Evolutionary conservation across 2,113 vertebrate species (phyloP), one percentile per base, ranked within the genome.

Genomic region (Dipodomys merriami): DNA sequence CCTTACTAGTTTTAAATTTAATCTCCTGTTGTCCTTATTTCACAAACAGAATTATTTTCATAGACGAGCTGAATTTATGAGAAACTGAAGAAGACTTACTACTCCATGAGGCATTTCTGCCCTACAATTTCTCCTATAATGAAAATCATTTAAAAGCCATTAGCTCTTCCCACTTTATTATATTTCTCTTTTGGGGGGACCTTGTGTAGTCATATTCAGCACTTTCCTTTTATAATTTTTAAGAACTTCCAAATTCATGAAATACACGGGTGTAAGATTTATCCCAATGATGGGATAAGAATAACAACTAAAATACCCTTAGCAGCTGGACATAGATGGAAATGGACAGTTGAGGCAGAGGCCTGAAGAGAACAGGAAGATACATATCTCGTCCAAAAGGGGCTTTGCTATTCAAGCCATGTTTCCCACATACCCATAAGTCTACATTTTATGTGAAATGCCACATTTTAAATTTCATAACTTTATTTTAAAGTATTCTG

Each of bases 181-280:
- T 30, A 72, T 64, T 65, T 76, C 39, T 84, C 78, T 92, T 91
- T 83, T 88, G 91, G 62, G 39, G 39, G 39, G 39, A 13, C 35
- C 73, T 87, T 88, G 5, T 76, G 1, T 80, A 62, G 64, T 65
- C 27, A 79, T 67, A 77, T 60, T 64, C 30, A 90, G 16, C 22
- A 81, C 5, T 86, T 77, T 94, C 39, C 27, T 74, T 72, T 88
- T 81, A 35, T 39, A 44, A 73, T 90, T 88, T 91, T 86, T 90
- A 88, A 78, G 74, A 10, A 87, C 57, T 84, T 94, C 39, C 33
- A 77, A 60, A 81, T 77, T 94, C 81, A 78, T 91, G 35, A 73
- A 78, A 62, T 30, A 53, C 30, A 11, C 81, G 64, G 2, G 11
- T 62, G 1, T 85, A 82, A 46, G 77, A 68, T 73, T 39, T 67